Conservation (phyloP, 2,113 vertebrate species). For the Limanda limanda region DNA sequence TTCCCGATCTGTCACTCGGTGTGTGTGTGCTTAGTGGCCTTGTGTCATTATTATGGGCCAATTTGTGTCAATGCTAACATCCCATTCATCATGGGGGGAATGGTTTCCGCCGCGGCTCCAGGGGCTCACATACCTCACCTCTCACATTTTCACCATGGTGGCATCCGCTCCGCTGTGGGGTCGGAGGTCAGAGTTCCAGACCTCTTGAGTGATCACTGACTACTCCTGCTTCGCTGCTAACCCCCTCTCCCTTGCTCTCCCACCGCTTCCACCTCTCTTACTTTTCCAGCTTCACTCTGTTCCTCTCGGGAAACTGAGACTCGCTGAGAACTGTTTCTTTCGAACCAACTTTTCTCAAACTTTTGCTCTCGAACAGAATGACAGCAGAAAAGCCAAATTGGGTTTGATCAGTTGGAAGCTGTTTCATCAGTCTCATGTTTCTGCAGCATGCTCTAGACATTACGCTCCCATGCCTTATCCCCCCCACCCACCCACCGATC, state of each 20-base stretch:
- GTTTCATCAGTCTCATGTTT: slow-evolving; percentile 41
- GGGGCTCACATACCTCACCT: slow-evolving; percentile 76
- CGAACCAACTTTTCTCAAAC: background rate
- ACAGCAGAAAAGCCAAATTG: slow-evolving; percentile 1
- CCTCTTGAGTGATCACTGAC: slow-evolving; percentile 82
- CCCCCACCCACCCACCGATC: slow-evolving; percentile 33
- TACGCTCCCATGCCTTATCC: slow-evolving; percentile 37
- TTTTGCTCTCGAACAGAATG: background rate
- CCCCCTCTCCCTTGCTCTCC: slow-evolving; percentile 33
- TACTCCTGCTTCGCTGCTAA: slow-evolving; percentile 52
- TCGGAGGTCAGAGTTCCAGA: slow-evolving; percentile 83
- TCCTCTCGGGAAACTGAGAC: background rate
- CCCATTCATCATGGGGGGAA: slow-evolving; percentile 83
- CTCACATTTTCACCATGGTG: slow-evolving; percentile 82
- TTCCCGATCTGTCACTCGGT: slow-evolving; percentile 66
- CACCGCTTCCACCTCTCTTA: slow-evolving; percentile 16
- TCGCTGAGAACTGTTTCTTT: background rate
- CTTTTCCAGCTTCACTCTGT: slow-evolving; percentile 19
- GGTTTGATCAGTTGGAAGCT: slow-evolving; percentile 23
- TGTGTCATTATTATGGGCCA: slow-evolving; percentile 85
- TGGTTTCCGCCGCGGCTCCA: slow-evolving; percentile 76
- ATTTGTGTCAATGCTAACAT: slow-evolving; percentile 85
- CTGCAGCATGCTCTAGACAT: slow-evolving; percentile 34
- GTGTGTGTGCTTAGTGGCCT: slow-evolving; percentile 75
- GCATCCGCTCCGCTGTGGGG: slow-evolving; percentile 76